Percentiles rank a stretch among this genome's conserved stretches.
phyloP scores from a whole-genome alignment of 2,797 vertebrate genomes.

The Platalea minor region DNA sequence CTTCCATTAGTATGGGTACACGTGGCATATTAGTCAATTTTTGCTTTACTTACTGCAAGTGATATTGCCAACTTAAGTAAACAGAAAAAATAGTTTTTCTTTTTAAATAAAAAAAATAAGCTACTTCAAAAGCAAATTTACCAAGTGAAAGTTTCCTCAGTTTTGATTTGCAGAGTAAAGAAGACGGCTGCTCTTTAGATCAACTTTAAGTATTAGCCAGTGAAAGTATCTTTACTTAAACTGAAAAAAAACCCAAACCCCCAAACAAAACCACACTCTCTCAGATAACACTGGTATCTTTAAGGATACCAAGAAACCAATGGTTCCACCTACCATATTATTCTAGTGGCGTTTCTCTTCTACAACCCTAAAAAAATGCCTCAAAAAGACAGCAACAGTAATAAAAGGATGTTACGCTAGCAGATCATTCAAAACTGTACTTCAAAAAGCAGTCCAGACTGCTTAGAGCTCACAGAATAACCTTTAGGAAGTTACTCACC shows the following conservation, averaged over 20 bases:
- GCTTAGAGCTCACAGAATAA: neutral
- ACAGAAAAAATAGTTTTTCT: neutral
- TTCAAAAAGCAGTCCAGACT: neutral
- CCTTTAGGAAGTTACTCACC: neutral
- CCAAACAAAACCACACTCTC: too few species aligned
- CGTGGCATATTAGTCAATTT: neutral
- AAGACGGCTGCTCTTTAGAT: neutral
- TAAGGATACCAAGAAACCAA: neutral
- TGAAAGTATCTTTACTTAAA: neutral
- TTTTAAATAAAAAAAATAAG: neutral
- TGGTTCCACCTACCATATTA: neutral
- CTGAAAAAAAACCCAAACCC: too few species aligned
- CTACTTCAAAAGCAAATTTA: neutral
- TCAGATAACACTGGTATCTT: neutral
- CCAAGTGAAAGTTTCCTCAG: neutral
- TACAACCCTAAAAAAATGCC: neutral
- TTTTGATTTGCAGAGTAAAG: neutral
- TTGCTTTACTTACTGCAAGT: neutral
- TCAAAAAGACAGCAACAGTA: neutral
- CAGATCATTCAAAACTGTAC: neutral
- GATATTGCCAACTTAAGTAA: rapidly evolving
- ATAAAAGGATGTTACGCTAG: neutral
- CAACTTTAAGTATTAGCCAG: neutral
- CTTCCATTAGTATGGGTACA: neutral
- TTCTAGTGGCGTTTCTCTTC: neutral